phyloP scores from a whole-genome alignment of 2,888 invertebrate species.

The Magallana nippona region DNA sequence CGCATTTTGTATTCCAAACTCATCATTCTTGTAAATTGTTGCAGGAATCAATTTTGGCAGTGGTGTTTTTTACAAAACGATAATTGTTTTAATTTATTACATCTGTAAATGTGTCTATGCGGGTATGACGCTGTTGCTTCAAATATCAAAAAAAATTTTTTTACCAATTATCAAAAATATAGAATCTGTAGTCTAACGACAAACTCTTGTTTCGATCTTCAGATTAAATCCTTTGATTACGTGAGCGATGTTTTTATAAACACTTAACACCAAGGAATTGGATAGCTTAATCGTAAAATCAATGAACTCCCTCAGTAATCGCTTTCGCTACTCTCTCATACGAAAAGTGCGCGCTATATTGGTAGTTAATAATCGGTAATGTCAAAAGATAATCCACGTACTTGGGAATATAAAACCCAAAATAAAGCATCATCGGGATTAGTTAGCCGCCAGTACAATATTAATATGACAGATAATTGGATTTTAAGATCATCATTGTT shows the following conservation, averaged over 20 bases:
- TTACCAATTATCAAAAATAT: not conserved
- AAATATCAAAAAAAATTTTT: too few species aligned
- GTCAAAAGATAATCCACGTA: not conserved
- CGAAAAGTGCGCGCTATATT: slow-evolving; percentile 1
- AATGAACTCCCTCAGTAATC: not conserved
- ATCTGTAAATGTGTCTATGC: too few species aligned
- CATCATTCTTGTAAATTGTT: too few species aligned
- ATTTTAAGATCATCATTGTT: not conserved
- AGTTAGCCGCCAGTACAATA: not conserved
- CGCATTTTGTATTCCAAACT: too few species aligned
- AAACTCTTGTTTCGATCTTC: too few species aligned
- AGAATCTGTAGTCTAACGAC: not conserved
- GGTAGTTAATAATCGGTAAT: not conserved
- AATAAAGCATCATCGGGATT: not conserved
- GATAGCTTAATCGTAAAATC: not conserved
- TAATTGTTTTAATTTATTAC: too few species aligned
- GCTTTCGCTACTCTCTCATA: not conserved
- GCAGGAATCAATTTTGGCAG: too few species aligned
- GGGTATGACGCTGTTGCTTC: too few species aligned
- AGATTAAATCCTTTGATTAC: too few species aligned
- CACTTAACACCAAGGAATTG: not conserved
- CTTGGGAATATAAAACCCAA: not conserved
- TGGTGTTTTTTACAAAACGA: too few species aligned
- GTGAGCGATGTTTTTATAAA: too few species aligned
- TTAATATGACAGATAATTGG: not conserved